Percentiles rank a stretch among this genome's conserved stretches.
phyloP scores from a whole-genome alignment of 2,888 invertebrate species.

The Volucella inflata region DNA sequence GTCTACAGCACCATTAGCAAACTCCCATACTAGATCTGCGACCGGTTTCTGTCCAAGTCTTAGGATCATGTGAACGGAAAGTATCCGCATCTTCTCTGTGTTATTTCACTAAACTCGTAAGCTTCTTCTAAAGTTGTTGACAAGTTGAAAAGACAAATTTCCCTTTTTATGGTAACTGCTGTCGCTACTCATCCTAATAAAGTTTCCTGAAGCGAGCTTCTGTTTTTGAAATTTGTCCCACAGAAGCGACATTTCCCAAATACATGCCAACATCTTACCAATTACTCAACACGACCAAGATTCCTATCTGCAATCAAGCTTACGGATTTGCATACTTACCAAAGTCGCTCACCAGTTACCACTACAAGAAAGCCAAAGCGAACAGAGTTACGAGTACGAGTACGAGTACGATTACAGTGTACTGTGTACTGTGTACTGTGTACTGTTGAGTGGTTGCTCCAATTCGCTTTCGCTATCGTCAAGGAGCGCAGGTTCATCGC shows the following conservation, averaged over 20 bases:
- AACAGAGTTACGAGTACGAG: neutral
- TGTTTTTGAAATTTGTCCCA: conserved; percentile 27
- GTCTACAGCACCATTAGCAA: no score
- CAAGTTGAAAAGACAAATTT: neutral
- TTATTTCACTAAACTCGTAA: no score
- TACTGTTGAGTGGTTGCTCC: conserved; percentile 48
- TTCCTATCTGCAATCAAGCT: conserved; percentile 71
- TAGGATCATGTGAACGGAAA: no score
- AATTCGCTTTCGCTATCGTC: conserved; percentile 74
- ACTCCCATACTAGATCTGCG: no score
- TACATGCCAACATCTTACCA: conserved; percentile 68
- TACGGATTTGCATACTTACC: conserved; percentile 54
- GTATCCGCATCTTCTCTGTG: no score
- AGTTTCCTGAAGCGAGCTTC: conserved; percentile 45
- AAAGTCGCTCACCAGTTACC: conserved; percentile 22
- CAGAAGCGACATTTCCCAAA: conserved; percentile 53
- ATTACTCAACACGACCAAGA: conserved; percentile 72
- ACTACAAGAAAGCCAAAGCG: conserved; percentile 1
- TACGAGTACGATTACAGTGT: neutral
- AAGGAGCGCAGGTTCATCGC: conserved; percentile 74
- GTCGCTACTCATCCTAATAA: conserved; percentile 24
- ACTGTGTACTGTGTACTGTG: neutral
- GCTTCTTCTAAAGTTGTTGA: no score
- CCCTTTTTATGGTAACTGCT: neutral
- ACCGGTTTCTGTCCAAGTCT: no score